phyloP scores from a whole-genome alignment of 2,888 invertebrate species.

The Lycophotia porphyrea region DNA sequence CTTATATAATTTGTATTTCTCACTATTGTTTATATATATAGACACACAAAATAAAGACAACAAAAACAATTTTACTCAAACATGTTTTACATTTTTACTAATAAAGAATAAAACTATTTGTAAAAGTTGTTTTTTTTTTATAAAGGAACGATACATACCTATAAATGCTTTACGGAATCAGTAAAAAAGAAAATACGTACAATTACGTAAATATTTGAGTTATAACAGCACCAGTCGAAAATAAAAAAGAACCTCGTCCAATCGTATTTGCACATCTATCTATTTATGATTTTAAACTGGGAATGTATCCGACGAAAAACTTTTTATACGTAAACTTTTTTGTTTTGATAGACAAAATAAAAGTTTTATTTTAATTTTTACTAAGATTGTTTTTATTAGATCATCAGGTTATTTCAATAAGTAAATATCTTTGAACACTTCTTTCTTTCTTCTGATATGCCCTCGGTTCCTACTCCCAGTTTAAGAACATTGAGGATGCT shows the following conservation, averaged over 20 bases:
- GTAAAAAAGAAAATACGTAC: conserved; percentile 65
- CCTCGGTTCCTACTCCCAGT: conserved; percentile 29
- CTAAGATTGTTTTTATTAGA: not conserved
- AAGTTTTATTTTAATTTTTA: too few relatives aligned
- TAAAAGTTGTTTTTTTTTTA: conserved; percentile 50
- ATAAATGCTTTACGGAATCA: conserved; percentile 86
- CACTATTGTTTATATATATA: conserved; percentile 66
- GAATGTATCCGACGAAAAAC: conserved; percentile 15
- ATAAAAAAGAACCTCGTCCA: conserved; percentile 58
- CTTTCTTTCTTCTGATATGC: conserved; percentile 22
- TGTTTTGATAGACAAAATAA: too few relatives aligned
- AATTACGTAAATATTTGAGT: conserved; percentile 70
- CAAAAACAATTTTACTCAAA: conserved; percentile 57
- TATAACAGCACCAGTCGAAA: conserved; percentile 80
- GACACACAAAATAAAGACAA: conserved; percentile 52
- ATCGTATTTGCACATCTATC: conserved; percentile 23
- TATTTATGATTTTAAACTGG: conserved; percentile 45
- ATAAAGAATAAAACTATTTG: conserved; percentile 44
- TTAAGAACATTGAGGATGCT: conserved; percentile 35
- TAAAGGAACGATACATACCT: conserved; percentile 65
- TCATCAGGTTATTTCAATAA: not conserved
- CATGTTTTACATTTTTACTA: conserved; percentile 46
- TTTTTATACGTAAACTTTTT: too few relatives aligned
- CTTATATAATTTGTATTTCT: conserved; percentile 65
- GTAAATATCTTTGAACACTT: conserved; percentile 20